Evolutionary conservation across 2,888 invertebrate genomes (phyloP).

Genomic region (Ashinkailepas kermadecensis): DNA sequence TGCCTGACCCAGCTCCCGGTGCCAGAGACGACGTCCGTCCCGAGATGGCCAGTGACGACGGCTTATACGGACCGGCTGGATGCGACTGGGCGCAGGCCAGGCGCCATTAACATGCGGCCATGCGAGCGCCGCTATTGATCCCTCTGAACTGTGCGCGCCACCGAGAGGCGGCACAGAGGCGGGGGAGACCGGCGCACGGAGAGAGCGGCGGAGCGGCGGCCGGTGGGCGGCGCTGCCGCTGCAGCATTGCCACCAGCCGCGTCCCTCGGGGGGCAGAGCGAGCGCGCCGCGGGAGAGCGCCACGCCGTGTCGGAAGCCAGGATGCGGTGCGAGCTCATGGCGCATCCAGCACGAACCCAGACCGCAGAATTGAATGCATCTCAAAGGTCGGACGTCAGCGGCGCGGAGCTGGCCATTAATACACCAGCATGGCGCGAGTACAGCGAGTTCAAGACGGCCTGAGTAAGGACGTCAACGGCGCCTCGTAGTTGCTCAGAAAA

Average conservation of each 20-base stretch:
- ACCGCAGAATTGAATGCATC: neutral
- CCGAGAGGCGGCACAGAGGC: too few relatives aligned
- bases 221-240: neutral
- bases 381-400: neutral
- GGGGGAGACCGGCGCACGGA: neutral
- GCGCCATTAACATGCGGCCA: constrained; percentile 18
- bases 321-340: too few relatives aligned
- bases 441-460: too few relatives aligned
- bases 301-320: neutral
- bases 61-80: neutral
- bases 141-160: neutral
- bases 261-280: neutral
- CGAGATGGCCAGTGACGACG: too few relatives aligned
- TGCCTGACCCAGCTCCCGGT: too few relatives aligned
- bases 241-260: neutral
- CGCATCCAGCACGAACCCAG: too few relatives aligned
- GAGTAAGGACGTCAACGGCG: too few relatives aligned
- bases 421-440: neutral
- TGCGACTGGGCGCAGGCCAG: neutral
- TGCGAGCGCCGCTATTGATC: constrained; percentile 5
- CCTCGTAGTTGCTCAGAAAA: too few relatives aligned
- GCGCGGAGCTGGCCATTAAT: neutral
- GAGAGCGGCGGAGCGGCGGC: neutral
- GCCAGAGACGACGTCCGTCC: too few relatives aligned
- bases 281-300: neutral